Conservation (phyloP, 2,797 vertebrate species). For the Myotis vivesi region DNA sequence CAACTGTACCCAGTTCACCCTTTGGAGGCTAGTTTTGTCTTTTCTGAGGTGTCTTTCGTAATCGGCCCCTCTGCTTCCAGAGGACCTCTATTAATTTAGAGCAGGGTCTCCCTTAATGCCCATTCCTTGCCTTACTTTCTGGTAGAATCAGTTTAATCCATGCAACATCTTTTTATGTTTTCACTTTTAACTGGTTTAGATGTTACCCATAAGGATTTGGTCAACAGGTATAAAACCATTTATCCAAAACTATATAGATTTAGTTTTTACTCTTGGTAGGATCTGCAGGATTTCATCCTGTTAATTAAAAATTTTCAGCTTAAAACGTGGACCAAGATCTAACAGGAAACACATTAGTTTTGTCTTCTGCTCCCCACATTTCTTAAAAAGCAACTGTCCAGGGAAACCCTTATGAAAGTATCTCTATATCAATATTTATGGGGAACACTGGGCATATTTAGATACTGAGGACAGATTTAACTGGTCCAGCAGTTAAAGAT, state of each 20-base stretch:
- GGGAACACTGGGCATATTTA: neutral
- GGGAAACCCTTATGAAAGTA: neutral
- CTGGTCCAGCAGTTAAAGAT: neutral
- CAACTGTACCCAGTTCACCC: neutral
- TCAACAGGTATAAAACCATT: conserved; percentile 46
- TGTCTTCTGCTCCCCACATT: neutral
- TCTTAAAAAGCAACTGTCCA: neutral
- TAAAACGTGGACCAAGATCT: neutral
- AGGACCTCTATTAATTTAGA: conserved; percentile 65
- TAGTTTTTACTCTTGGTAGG: neutral
- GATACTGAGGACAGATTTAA: neutral
- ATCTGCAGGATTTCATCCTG: neutral
- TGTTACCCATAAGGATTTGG: conserved; percentile 61
- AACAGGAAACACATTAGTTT: neutral
- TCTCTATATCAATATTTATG: neutral
- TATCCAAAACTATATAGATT: conserved; percentile 31
- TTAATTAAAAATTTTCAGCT: neutral
- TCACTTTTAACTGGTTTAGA: conserved; percentile 73
- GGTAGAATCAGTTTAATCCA: conserved; percentile 64
- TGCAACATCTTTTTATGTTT: conserved; percentile 66
- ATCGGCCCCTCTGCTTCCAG: neutral
- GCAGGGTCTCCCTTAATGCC: conserved; percentile 51
- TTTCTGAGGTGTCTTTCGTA: neutral
- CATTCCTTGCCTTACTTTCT: conserved; percentile 72
- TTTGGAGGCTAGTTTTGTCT: neutral